A percentile compares a stretch with the other conserved stretches of the same genome.
Conservation (phyloP, 2,113 vertebrate species). For the Cyanoramphus novaezelandiae region DNA sequence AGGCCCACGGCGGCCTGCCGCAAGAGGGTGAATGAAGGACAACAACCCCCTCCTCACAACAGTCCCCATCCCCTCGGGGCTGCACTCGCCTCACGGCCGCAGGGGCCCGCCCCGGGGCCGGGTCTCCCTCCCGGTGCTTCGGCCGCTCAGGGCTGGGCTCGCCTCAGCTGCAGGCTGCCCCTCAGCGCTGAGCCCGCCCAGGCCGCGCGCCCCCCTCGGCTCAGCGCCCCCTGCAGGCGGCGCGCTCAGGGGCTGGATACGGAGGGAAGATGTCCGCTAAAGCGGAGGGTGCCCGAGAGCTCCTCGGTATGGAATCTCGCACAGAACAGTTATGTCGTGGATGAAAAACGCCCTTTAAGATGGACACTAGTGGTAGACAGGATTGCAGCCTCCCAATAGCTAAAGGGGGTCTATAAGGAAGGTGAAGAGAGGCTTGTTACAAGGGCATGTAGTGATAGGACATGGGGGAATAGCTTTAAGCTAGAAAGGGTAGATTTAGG, state of each 20-base stretch:
- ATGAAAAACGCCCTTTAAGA: neutral
- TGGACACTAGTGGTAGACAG: neutral
- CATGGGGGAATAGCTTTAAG: neutral
- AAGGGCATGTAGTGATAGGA: neutral
- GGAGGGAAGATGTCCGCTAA: rapidly evolving
- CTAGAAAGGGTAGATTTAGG: neutral
- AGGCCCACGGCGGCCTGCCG: rapidly evolving
- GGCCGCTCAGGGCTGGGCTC: neutral
- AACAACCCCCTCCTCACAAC: rapidly evolving
- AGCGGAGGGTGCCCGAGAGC: too few relatives aligned
- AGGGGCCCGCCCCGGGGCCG: rapidly evolving
- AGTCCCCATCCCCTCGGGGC: neutral
- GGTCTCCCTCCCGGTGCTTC: rapidly evolving
- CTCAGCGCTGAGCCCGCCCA: neutral
- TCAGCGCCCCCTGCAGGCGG: too few relatives aligned
- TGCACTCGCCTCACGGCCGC: neutral
- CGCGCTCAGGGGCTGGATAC: too few relatives aligned
- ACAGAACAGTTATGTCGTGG: neutral
- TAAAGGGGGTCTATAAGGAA: neutral
- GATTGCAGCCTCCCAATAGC: neutral
- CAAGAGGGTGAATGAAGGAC: rapidly evolving
- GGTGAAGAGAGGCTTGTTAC: neutral
- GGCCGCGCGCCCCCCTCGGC: too few relatives aligned
- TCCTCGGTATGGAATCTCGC: rapidly evolving
- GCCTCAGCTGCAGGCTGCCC: too few relatives aligned